A percentile compares a stretch with the other conserved stretches of the same genome.
These are phyloP conservation scores for Ellobium chinense DNA, from an alignment of 2,888 invertebrate genomes.

Conservation along the genomic window DNA sequence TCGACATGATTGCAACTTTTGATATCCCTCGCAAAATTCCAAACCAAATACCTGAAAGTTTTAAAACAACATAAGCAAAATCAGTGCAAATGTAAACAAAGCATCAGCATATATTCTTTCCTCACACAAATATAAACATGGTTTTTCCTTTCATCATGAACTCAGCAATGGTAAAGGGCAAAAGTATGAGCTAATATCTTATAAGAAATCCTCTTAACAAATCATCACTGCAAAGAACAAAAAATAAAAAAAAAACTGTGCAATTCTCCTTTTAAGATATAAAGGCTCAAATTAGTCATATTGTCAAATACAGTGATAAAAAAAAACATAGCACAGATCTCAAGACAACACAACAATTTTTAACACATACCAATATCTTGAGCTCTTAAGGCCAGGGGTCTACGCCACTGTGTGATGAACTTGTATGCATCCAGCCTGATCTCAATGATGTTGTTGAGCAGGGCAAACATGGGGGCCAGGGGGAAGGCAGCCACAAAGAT, in stretches of 20 bases:
- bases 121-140: no score
- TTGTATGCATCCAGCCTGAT: constrained; percentile 97
- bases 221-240: no score
- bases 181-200: no score
- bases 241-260: neutral
- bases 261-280: neutral
- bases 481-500: constrained; percentile 99
- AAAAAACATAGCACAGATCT: neutral
- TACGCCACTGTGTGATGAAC: constrained; percentile 89
- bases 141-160: no score
- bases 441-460: constrained; percentile 96
- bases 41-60: constrained; percentile 89
- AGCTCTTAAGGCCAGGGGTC: constrained; percentile 93
- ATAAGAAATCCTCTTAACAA: no score
- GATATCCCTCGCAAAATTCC: constrained; percentile 94
- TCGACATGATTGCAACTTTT: constrained; percentile 90
- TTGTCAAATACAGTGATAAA: neutral
- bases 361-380: constrained; percentile 87
- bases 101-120: no score
- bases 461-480: constrained; percentile 95
- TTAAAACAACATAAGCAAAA: no score
- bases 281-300: neutral
- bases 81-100: no score
- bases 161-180: no score
- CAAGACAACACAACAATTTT: neutral